Percentiles rank a stretch among this genome's conserved stretches.
Evolutionary conservation across 2,888 invertebrate genomes (phyloP).

Genomic region (Caenorhabditis sinica): DNA sequence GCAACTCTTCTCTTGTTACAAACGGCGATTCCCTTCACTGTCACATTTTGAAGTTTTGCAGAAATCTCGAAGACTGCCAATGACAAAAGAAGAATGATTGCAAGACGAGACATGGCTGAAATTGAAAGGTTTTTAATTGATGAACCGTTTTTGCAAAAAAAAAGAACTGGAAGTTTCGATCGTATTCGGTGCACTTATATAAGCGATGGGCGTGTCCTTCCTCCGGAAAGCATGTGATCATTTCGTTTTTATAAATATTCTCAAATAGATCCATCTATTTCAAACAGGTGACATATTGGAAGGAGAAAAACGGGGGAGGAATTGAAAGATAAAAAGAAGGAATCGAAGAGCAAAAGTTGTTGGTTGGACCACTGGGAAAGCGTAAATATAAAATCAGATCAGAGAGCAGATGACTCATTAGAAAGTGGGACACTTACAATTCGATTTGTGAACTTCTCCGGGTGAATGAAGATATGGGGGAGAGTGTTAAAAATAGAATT

Average conservation of each 20-base stretch:
- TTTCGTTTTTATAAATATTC: constrained; percentile 32
- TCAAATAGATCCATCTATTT: constrained; percentile 23
- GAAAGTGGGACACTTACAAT: neutral
- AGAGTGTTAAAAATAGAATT: neutral
- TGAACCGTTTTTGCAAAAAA: neutral
- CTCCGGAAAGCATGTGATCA: constrained; percentile 33
- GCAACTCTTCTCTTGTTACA: constrained; percentile 75
- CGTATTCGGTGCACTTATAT: constrained; percentile 43
- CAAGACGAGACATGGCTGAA: constrained; percentile 24
- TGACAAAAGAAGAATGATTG: constrained; percentile 18
- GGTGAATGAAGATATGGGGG: neutral
- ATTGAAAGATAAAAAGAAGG: constrained; percentile 24
- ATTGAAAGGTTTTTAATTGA: neutral
- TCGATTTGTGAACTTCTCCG: constrained; percentile 32
- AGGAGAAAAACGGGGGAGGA: constrained; percentile 31
- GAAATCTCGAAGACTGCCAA: constrained; percentile 43
- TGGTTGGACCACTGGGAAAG: constrained; percentile 13
- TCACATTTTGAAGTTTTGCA: constrained; percentile 71
- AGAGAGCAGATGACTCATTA: constrained; percentile 34
- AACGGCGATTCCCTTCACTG: constrained; percentile 75
- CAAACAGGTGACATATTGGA: constrained; percentile 31
- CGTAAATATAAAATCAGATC: constrained; percentile 39
- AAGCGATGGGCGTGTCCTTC: constrained; percentile 17
- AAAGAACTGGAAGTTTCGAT: constrained; percentile 15
- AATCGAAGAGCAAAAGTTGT: constrained; percentile 28